Conservation (phyloP, 2,797 vertebrate genomes). For the Sparus aurata region DNA sequence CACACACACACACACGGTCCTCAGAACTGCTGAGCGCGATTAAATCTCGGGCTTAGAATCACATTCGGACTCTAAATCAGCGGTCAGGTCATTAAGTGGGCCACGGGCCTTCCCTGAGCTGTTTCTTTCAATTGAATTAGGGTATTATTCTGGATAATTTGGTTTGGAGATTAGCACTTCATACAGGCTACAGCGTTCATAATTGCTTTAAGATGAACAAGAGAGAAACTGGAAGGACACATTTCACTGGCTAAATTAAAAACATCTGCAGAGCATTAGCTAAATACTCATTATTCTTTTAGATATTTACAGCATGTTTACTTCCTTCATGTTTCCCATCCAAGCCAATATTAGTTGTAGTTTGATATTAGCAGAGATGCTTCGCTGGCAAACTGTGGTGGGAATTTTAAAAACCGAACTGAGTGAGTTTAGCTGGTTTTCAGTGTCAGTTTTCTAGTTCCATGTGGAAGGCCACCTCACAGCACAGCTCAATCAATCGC, state of each 20-base stretch:
- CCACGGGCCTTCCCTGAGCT: constrained; percentile 57
- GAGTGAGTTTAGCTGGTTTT: constrained; percentile 40
- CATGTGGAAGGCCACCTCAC: constrained; percentile 42
- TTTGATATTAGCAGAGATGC: constrained; percentile 35
- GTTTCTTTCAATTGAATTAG: constrained; percentile 81
- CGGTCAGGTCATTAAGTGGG: constrained; percentile 74
- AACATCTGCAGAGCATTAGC: constrained; percentile 12
- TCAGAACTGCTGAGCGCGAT: constrained; percentile 77
- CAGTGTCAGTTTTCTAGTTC: constrained; percentile 64
- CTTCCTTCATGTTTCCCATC: constrained; percentile 1
- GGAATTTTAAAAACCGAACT: constrained; percentile 4
- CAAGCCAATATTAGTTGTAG: constrained; percentile 16
- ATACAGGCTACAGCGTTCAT: constrained; percentile 51
- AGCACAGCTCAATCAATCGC: constrained; percentile 45
- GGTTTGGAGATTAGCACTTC: constrained; percentile 75
- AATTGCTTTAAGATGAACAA: constrained; percentile 69
- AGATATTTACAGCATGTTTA: constrained; percentile 17
- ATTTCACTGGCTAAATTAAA: constrained; percentile 30
- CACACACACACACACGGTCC: constrained; percentile 50
- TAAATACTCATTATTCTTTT: constrained; percentile 4
- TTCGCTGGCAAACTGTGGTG: constrained; percentile 20
- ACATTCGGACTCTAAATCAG: constrained; percentile 79
- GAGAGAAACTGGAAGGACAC: constrained; percentile 50
- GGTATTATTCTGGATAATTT: constrained; percentile 82
- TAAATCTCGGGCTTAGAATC: constrained; percentile 78